Evolutionary conservation across 1,140 invertebrate genomes (phyloP).

Genomic region (Aphaenogaster rudis): DNA sequence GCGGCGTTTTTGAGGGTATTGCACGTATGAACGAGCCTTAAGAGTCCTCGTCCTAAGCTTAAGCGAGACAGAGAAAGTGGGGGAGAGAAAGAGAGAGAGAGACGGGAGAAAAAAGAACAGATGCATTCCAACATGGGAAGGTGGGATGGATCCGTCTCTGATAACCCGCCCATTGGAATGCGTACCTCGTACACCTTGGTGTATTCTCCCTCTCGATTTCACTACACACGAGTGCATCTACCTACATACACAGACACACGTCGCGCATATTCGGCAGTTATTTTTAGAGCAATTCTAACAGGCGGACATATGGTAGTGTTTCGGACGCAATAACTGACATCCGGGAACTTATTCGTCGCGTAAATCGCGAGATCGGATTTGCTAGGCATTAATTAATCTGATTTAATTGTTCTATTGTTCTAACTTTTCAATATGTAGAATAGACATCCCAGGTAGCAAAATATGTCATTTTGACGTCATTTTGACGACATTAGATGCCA

Average conservation of each 20-base stretch:
- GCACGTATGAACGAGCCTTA: constrained; percentile 74
- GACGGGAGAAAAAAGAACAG: constrained; percentile 47
- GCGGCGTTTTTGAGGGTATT: constrained; percentile 65
- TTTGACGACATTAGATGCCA: too few relatives aligned
- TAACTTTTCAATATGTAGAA: background rate
- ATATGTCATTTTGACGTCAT: too few relatives aligned
- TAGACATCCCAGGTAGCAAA: too few relatives aligned
- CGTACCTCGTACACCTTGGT: constrained; percentile 84
- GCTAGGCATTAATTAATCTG: background rate
- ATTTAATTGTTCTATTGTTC: constrained; percentile 2
- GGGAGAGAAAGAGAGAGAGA: constrained; percentile 25
- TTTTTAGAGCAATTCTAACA: constrained; percentile 70
- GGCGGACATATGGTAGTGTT: constrained; percentile 28
- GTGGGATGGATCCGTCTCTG: constrained; percentile 84
- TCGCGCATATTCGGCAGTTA: constrained; percentile 67
- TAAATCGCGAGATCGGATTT: constrained; percentile 29
- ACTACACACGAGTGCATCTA: constrained; percentile 71
- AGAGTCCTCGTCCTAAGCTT: constrained; percentile 54
- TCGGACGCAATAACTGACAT: constrained; percentile 50
- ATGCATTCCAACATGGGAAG: constrained; percentile 81
- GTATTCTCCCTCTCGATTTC: constrained; percentile 76
- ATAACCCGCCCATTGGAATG: constrained; percentile 86
- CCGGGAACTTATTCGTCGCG: constrained; percentile 15
- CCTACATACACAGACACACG: background rate
- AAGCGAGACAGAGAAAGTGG: constrained; percentile 61